Base-by-base conservation (phyloP, 1,140 invertebrate species). In the Pseudomyrmex gracilis region DNA sequence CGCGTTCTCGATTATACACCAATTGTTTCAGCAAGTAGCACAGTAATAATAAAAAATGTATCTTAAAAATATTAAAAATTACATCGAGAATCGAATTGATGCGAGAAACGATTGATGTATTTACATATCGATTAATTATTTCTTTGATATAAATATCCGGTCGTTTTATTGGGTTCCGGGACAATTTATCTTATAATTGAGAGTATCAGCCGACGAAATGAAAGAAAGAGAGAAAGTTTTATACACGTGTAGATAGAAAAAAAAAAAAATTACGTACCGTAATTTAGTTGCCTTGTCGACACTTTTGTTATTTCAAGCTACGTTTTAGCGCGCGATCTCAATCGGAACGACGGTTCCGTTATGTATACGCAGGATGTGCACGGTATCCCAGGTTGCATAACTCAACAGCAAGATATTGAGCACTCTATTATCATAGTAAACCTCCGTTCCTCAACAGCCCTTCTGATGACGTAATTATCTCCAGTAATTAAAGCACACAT, bases 401-500 rank as follows among this genome's bases (percentile, higher is more conserved):
- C 82, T 87, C 82, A 34, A 34, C 34, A 89, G 66, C 85, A 68
- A 88, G 85, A 89, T 89, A 89, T 85, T 87, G 85, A 85, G 73
- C 86, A 84, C 73, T 76, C 80, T 88, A 85, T 88, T 89, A 89
- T 89, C 87, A 87, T 63, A 89, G 85, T 87, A 89, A 89, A 87
- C 88, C 88, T 87, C 82, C 78, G 86, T 84, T 84, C 67, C 82
- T 87, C 86, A 85, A 61, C 57, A 57, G 76, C 57, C 12, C 66
- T 64, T 83, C 77, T 87, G 87, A 89, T 84, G 87, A 89, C 77
- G 87, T 89, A 89, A 89, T 89, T 89, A 89, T 89, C 87, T 85
- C 77, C 78, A 77, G 87, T 89, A 89, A 89, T 89, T 89, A 89
- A 89, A 86, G 88, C 80, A 88, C 76, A 86, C 77, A 88, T 51